phyloP scores from a whole-genome alignment of 2,888 invertebrate species.

The Crepidodera aurea region DNA sequence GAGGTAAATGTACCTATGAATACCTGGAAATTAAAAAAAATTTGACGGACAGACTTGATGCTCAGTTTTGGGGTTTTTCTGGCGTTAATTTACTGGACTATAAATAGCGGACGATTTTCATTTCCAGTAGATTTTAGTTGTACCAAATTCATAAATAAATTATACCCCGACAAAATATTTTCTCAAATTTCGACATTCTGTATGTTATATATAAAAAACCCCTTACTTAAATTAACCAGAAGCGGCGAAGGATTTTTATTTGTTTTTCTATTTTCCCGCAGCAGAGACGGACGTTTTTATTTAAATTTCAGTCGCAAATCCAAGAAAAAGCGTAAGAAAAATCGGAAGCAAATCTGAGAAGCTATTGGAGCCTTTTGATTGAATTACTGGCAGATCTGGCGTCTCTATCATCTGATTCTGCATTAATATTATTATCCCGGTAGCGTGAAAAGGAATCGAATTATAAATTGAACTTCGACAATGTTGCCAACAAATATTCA shows the following conservation, averaged over 20 bases:
- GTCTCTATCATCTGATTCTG: slow-evolving; percentile 53
- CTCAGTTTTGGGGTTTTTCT: too few species aligned
- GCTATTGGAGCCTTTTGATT: slow-evolving; percentile 54
- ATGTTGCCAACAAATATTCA: slow-evolving; percentile 6
- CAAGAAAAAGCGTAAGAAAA: slow-evolving; percentile 48
- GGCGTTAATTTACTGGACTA: too few species aligned
- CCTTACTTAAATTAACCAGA: slow-evolving; percentile 21
- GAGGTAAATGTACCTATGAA: too few species aligned
- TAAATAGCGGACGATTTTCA: too few species aligned
- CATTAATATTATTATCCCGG: slow-evolving; percentile 56
- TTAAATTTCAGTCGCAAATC: slow-evolving; percentile 46
- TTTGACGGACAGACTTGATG: too few species aligned
- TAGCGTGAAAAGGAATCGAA: slow-evolving; percentile 52
- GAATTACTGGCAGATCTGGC: slow-evolving; percentile 52
- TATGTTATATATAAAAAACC: too few species aligned
- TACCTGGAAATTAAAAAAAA: too few species aligned
- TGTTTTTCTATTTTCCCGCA: slow-evolving; percentile 20
- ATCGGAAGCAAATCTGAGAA: slow-evolving; percentile 50
- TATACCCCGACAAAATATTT: too few species aligned
- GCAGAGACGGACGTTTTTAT: slow-evolving; percentile 41
- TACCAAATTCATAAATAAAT: too few species aligned
- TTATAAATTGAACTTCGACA: slow-evolving; percentile 44
- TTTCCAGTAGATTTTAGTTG: too few species aligned
- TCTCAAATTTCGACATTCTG: too few species aligned
- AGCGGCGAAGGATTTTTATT: slow-evolving; percentile 13